phyloP scores from a whole-genome alignment of 1,140 invertebrate species.

The Neoseiulus cucumeris region DNA sequence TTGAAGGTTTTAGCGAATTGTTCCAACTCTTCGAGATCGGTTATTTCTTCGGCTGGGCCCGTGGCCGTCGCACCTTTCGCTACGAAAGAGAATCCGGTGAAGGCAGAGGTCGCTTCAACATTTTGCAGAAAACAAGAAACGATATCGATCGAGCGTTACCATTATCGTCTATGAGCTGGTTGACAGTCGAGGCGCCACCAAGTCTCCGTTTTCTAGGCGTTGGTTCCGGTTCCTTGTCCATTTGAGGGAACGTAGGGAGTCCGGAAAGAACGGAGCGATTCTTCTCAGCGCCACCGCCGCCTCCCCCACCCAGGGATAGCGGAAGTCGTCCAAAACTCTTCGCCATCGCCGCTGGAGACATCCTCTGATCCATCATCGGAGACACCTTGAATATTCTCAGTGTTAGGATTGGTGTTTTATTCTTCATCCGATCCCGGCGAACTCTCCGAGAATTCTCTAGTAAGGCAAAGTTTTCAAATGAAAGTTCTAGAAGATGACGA shows the following conservation, averaged over 20 bases:
- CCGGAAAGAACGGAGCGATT: background rate
- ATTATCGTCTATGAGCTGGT: conserved; percentile 2
- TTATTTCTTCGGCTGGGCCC: conserved; percentile 51
- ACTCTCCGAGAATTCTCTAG: background rate
- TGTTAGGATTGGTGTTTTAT: background rate
- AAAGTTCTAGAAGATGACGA: background rate
- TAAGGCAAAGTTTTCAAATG: background rate
- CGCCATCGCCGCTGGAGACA: background rate
- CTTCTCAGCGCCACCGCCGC: background rate
- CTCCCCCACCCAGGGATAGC: background rate
- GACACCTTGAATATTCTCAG: background rate
- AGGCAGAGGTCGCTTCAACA: background rate
- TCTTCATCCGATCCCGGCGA: background rate
- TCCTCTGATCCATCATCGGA: no score
- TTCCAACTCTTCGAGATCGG: conserved; percentile 82
- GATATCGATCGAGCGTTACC: background rate
- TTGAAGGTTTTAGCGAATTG: conserved; percentile 94
- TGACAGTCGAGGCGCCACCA: background rate
- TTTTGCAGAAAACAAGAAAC: background rate
- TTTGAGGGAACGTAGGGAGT: background rate
- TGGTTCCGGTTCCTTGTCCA: background rate
- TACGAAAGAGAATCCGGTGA: background rate
- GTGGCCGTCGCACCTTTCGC: background rate
- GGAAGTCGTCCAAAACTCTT: background rate
- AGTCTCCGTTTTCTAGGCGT: background rate